These are phyloP conservation scores for Echinometra lucunter DNA, from an alignment of 53 echinoderm and acorn worm species.

Conservation along the genomic window DNA sequence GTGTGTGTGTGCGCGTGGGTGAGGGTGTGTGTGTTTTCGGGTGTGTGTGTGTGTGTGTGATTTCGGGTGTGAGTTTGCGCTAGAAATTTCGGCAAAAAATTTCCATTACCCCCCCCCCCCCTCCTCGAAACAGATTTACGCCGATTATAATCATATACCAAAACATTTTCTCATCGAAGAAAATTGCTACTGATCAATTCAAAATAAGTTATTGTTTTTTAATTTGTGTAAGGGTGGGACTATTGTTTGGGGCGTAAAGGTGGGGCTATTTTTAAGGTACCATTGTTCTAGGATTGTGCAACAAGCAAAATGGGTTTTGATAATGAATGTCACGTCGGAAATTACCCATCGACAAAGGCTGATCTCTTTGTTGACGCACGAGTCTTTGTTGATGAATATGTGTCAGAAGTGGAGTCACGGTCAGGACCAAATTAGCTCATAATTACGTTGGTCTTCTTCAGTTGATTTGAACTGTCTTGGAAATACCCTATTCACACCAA, in stretches of 20 bases:
- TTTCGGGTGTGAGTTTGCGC: too few relatives aligned
- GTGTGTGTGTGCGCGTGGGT: too few relatives aligned
- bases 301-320: background rate
- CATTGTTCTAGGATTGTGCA: background rate
- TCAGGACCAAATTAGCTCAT: background rate
- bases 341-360: background rate
- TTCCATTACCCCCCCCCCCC: too few relatives aligned
- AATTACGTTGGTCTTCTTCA: background rate
- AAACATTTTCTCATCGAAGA: background rate
- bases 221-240: background rate
- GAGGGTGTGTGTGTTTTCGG: too few relatives aligned
- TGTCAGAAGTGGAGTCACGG: background rate
- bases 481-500: background rate
- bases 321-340: background rate
- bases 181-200: background rate
- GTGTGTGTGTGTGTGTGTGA: too few relatives aligned
- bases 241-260: background rate
- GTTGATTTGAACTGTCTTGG: background rate
- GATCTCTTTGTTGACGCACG: background rate
- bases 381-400: constrained; percentile 19
- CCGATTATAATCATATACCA: too few relatives aligned
- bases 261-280: background rate
- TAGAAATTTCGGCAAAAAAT: too few relatives aligned
- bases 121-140: too few relatives aligned
- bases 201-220: background rate